Conservation (phyloP, 2,113 vertebrate species). For the Thunnus thynnus region DNA sequence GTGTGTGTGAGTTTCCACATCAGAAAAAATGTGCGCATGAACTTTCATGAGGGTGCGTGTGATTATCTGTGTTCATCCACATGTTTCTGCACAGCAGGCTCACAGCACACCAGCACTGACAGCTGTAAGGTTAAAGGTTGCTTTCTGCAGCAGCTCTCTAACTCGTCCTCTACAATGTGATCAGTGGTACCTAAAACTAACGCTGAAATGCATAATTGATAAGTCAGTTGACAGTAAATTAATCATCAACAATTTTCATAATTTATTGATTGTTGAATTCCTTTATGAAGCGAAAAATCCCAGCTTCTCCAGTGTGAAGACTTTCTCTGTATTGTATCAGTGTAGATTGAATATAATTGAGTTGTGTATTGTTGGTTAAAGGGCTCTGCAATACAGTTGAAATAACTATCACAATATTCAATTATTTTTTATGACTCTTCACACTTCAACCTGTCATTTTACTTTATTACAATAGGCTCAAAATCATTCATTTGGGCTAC, state of each 20-base stretch:
- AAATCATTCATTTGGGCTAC: too few species aligned
- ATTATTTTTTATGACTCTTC: too few species aligned
- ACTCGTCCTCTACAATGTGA: background rate
- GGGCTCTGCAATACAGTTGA: background rate
- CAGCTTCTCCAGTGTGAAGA: too few species aligned
- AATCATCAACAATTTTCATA: too few species aligned
- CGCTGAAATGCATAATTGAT: background rate
- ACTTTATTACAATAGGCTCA: too few species aligned
- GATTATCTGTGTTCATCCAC: slow-evolving; percentile 25
- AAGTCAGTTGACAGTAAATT: background rate
- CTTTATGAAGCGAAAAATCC: too few species aligned
- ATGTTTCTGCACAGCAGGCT: slow-evolving; percentile 43
- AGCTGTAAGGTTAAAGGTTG: slow-evolving; percentile 41
- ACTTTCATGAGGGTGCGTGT: slow-evolving; percentile 6
- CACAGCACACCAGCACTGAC: slow-evolving; percentile 13
- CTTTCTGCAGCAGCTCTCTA: slow-evolving; percentile 17
- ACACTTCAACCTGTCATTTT: too few species aligned
- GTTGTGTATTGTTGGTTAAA: background rate
- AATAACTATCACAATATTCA: background rate
- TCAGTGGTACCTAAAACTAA: background rate
- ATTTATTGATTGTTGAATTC: too few species aligned
- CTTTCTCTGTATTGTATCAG: too few species aligned
- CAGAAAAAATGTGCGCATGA: background rate
- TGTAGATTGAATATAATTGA: too few species aligned
- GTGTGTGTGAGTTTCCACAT: background rate